Conservation (phyloP, 2,888 invertebrate genomes). For the Cosmia pyralina region DNA sequence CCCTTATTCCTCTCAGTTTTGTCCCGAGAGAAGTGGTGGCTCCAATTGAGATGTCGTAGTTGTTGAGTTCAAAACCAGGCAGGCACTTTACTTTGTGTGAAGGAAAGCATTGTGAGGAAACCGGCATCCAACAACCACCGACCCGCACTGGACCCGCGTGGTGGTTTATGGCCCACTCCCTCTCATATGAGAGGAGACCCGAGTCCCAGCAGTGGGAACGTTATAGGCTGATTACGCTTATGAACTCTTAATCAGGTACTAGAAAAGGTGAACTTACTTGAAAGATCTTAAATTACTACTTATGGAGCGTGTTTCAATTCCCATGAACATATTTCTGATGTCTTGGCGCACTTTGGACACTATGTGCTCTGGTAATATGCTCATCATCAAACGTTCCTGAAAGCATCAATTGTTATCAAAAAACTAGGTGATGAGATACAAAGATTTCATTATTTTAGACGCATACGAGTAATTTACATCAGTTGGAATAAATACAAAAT, state of each 20-base stretch:
- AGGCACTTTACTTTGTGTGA: neutral
- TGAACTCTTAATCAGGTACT: neutral
- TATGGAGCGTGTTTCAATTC: slow-evolving; percentile 83
- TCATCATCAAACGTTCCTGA: slow-evolving; percentile 95
- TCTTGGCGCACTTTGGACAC: slow-evolving; percentile 91
- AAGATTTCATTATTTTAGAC: too few relatives aligned
- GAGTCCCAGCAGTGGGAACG: neutral
- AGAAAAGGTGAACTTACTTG: slow-evolving; percentile 74
- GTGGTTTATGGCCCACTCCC: neutral
- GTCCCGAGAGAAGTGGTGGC: neutral
- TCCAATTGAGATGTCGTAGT: neutral
- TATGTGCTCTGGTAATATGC: slow-evolving; percentile 96
- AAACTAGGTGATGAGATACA: too few relatives aligned
- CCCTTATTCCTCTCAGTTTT: neutral
- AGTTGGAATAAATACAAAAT: too few relatives aligned
- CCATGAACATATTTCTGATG: slow-evolving; percentile 89
- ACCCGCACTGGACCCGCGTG: neutral
- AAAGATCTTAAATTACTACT: slow-evolving; percentile 82
- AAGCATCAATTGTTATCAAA: slow-evolving; percentile 49
- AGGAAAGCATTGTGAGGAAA: neutral
- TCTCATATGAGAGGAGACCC: neutral
- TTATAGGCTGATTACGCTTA: neutral
- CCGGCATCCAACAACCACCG: neutral
- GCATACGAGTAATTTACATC: too few relatives aligned
- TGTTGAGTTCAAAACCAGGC: neutral